Conservation (phyloP, 2,888 invertebrate genomes). For the Tridacna crocea region DNA sequence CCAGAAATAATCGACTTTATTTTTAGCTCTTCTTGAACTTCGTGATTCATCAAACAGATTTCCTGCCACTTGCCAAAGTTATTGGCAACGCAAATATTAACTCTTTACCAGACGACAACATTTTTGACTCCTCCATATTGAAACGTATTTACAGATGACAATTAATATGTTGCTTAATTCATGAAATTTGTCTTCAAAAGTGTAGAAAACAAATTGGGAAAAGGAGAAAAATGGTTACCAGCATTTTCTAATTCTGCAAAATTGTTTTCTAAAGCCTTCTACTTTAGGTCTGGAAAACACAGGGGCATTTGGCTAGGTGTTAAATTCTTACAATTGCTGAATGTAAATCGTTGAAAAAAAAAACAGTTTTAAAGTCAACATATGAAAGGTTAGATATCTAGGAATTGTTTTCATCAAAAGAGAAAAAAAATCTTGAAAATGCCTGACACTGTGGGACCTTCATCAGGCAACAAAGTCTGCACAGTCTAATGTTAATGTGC, state of each 20-base stretch:
- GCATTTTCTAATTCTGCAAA: not conserved
- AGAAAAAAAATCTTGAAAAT: too few species aligned
- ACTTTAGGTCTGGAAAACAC: not conserved
- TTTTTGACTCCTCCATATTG: not conserved
- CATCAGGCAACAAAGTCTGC: too few species aligned
- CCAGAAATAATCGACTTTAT: too few species aligned
- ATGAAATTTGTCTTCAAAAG: not conserved
- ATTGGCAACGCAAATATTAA: not conserved
- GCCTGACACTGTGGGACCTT: too few species aligned
- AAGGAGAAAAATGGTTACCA: not conserved
- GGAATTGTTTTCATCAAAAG: too few species aligned
- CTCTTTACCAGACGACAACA: not conserved
- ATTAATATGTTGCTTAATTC: not conserved
- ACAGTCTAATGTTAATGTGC: too few species aligned
- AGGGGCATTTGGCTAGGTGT: not conserved
- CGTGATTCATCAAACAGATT: not conserved
- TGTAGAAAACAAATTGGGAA: not conserved
- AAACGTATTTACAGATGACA: not conserved
- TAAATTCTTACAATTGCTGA: too few species aligned
- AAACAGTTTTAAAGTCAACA: too few species aligned
- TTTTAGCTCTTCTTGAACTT: not conserved
- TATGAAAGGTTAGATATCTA: too few species aligned
- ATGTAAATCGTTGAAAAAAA: too few species aligned
- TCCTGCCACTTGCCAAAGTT: not conserved
- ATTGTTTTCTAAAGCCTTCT: not conserved